These are phyloP conservation scores for Candidula unifasciata DNA, from an alignment of 2,888 invertebrate genomes.

Conservation along the genomic window DNA sequence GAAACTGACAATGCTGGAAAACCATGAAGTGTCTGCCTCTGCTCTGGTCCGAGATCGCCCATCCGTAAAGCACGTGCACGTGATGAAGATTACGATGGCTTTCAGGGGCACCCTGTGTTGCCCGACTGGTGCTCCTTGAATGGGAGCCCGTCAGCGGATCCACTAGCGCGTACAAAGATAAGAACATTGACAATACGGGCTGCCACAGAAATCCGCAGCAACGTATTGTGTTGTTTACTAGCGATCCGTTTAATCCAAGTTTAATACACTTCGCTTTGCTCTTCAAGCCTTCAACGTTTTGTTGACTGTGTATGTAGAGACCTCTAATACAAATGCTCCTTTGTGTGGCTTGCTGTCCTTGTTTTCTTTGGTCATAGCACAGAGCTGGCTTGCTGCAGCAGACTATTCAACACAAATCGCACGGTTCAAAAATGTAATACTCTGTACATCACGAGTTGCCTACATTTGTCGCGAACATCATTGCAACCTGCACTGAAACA, in stretches of 20 bases:
- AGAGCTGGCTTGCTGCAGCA: not conserved
- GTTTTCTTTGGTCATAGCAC: constrained; percentile 9
- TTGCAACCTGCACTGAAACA: too few relatives aligned
- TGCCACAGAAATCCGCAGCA: constrained; percentile 19
- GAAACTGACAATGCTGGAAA: not conserved
- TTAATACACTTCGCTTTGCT: constrained; percentile 38
- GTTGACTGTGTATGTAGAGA: constrained; percentile 2
- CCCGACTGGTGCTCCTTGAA: constrained; percentile 17
- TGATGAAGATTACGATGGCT: constrained; percentile 25
- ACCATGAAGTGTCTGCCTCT: not conserved
- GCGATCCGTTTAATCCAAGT: constrained; percentile 35
- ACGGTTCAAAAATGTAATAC: not conserved
- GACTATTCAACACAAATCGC: not conserved
- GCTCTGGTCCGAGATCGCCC: constrained; percentile 5
- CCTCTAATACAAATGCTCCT: constrained; percentile 13
- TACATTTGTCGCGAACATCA: too few relatives aligned
- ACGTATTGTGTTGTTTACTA: constrained; percentile 22
- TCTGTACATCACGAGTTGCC: too few relatives aligned
- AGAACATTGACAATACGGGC: constrained; percentile 22
- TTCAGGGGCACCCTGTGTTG: constrained; percentile 20
- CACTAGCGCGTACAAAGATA: constrained; percentile 30
- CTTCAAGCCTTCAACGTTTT: constrained; percentile 32
- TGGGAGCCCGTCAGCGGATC: not conserved
- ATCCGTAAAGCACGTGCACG: constrained; percentile 26
- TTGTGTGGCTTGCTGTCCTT: not conserved